Percentiles rank a stretch among this genome's conserved stretches.
phyloP scores from a whole-genome alignment of 2,888 invertebrate genomes.

The Diplazon laetatorius region DNA sequence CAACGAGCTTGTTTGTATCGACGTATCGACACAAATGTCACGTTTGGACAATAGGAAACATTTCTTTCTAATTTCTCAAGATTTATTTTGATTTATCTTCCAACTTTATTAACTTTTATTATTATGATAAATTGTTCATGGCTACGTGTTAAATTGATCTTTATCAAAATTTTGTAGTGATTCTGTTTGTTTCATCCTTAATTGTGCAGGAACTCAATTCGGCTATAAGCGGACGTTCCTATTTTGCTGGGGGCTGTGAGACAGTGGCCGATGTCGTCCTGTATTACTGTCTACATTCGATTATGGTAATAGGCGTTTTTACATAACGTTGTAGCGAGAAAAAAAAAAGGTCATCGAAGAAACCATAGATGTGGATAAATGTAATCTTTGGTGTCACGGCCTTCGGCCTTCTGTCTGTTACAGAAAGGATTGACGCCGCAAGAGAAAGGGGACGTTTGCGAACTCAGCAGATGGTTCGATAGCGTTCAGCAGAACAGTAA shows the following conservation, averaged over 20 bases:
- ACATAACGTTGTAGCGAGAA: conserved; percentile 31
- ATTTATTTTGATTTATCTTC: too few species aligned
- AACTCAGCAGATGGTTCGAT: conserved; percentile 91
- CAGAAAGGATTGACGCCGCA: conserved; percentile 86
- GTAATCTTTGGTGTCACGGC: conserved; percentile 63
- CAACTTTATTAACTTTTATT: too few species aligned
- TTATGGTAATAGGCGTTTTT: conserved; percentile 85
- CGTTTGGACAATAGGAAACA: too few species aligned
- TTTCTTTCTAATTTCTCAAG: too few species aligned
- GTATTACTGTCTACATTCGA: conserved; percentile 87
- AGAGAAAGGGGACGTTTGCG: conserved; percentile 88
- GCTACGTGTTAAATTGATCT: too few species aligned
- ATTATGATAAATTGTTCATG: too few species aligned
- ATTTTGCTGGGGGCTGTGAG: conserved; percentile 84
- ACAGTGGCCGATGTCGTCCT: conserved; percentile 88
- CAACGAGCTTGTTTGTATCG: background rate
- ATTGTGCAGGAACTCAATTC: conserved; percentile 84
- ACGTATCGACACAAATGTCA: too few species aligned
- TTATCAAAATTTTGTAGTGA: background rate
- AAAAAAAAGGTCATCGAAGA: conserved; percentile 37
- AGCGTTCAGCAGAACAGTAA: conserved; percentile 88
- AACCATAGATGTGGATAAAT: conserved; percentile 69
- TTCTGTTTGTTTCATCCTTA: background rate
- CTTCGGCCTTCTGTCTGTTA: conserved; percentile 76
- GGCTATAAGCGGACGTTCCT: conserved; percentile 84